Base-by-base conservation (phyloP, 1,140 invertebrate genomes). In the Drosophila bocki region DNA sequence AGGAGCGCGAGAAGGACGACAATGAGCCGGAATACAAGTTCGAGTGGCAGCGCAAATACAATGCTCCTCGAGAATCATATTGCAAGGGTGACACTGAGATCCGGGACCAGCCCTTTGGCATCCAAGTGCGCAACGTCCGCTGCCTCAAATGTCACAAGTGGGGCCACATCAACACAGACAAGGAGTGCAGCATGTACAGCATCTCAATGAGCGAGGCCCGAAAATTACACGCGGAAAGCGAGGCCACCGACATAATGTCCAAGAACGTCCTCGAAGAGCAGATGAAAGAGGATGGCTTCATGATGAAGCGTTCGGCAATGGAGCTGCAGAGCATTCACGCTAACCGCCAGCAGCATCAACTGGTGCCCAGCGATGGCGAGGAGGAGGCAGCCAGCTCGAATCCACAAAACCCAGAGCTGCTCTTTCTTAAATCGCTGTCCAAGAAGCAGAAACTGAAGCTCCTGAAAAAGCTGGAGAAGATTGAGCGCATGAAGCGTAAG, bases 101-200 rank as follows among this genome's bases (percentile, higher is more conserved):
- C 86, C 94, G 97, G 67, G 99, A 99, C 94, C 99, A 99, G 93
- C 99, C 99, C 0, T 99, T 99, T 95, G 99, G 99, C 59, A 99
- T 99, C 87, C 96, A 98, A 93, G 98, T 99, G 0, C 94, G 98
- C 41, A 99, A 99, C 94, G 98, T 99, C 0, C 94, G 98, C 17
- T 99, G 99, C 92, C 98, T 99, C 37, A 99, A 99, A 93, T 99
- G 99, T 93, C 97, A 99, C 84, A 99, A 99, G 93, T 99, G 99
- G 98, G 99, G 99, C 7, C 99, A 99, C 91, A 98, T 99, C 45
- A 99, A 99, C 93, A 99, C 99, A 92, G 98, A 98, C 95, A 94
- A 93, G 51, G 98, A 98, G 93, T 99, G 98, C 94, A 97, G 97
- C 37, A 95, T 99, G 93, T 99, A 98, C 81, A 97, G 97, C 91